Evolutionary conservation across 2,113 vertebrate species (phyloP).

Genomic region (Progne subis): DNA sequence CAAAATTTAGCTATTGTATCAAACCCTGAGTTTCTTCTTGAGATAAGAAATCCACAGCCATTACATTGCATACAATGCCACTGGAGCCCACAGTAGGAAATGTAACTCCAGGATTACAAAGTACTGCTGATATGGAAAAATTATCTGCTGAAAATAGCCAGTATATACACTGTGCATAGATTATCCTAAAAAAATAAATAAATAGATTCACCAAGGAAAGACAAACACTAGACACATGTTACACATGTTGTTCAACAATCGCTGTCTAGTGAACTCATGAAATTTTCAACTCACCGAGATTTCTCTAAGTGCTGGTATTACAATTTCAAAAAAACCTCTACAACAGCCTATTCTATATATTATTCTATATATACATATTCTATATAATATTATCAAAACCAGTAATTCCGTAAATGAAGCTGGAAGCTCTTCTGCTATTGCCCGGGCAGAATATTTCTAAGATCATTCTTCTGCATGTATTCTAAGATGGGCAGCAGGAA

Average conservation of each 20-base stretch:
- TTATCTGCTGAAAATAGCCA: background rate
- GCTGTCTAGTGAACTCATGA: background rate
- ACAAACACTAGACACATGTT: accelerated
- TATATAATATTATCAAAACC: background rate
- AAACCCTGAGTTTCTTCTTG: background rate
- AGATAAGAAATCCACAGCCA: background rate
- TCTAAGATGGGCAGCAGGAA: background rate
- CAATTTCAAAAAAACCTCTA: background rate
- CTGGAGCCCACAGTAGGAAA: background rate
- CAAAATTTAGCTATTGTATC: background rate
- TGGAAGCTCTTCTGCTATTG: background rate
- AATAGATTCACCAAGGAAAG: background rate
- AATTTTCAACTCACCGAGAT: background rate
- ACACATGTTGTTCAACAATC: background rate
- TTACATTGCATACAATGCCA: background rate
- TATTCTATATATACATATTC: background rate
- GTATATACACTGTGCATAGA: background rate
- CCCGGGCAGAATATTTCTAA: background rate
- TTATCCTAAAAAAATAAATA: background rate
- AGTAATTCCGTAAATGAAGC: background rate
- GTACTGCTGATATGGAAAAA: background rate
- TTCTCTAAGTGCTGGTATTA: background rate
- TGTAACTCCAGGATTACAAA: background rate
- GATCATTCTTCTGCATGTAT: background rate
- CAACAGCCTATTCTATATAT: background rate